Evolutionary conservation across 2,113 vertebrate species (phyloP).

Genomic region (Pycnonotus jocosus): DNA sequence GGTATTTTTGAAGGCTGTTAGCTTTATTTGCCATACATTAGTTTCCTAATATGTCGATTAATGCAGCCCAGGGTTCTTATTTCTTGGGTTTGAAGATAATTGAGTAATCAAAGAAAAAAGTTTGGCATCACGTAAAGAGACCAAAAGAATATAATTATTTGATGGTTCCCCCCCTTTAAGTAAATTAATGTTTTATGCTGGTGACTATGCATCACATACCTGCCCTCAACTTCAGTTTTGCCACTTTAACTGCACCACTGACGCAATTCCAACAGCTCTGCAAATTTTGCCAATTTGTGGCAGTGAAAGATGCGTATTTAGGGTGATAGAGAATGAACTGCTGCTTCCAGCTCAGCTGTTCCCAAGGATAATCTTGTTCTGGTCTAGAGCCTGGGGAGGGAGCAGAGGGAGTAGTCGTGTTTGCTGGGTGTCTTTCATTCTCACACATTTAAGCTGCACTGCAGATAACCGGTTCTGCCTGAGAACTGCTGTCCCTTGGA

Average conservation of each 20-base stretch:
- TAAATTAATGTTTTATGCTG: background rate
- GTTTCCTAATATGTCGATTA: background rate
- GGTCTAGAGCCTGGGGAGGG: background rate
- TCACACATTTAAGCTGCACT: background rate
- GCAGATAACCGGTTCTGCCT: background rate
- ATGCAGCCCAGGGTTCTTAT: background rate
- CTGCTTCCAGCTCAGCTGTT: background rate
- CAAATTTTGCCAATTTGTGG: accelerated
- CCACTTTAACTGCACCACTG: background rate
- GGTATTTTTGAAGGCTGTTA: background rate
- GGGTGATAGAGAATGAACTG: background rate
- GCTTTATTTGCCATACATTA: background rate
- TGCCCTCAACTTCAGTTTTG: background rate
- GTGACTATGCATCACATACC: background rate
- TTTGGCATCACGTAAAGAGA: background rate
- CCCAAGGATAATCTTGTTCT: background rate
- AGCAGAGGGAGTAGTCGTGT: background rate
- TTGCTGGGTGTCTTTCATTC: background rate
- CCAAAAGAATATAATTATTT: background rate
- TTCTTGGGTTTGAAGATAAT: background rate
- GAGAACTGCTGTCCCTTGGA: background rate
- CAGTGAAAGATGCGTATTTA: background rate
- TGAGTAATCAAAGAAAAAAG: background rate
- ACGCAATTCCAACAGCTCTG: background rate
- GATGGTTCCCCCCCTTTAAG: background rate